Percentiles rank a stretch among this genome's conserved stretches.
Evolutionary conservation across 1,140 invertebrate genomes (phyloP).

Genomic region (Sipha flava): DNA sequence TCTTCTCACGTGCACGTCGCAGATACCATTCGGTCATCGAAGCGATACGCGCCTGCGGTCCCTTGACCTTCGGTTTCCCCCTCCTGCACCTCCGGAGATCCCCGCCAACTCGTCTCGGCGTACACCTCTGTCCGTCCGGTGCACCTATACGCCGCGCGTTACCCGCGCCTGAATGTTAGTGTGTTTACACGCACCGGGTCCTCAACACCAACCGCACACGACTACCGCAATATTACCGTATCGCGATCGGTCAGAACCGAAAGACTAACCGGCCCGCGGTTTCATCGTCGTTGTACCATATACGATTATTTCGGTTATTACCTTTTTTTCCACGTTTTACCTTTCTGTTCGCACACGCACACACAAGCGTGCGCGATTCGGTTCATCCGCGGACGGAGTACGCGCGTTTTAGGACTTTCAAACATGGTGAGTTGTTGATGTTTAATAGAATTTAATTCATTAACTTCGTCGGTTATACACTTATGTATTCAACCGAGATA

Average conservation of each 20-base stretch:
- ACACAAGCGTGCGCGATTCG: no score
- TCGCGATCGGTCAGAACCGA: background rate
- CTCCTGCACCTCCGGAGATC: background rate
- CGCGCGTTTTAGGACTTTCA: no score
- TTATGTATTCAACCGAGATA: no score
- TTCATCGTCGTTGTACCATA: no score
- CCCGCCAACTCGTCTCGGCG: background rate
- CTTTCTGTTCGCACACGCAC: no score
- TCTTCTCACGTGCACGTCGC: background rate
- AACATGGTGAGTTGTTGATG: no score
- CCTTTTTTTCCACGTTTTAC: no score
- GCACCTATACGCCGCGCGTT: background rate
- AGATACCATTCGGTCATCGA: background rate
- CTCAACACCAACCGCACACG: background rate
- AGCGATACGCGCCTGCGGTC: background rate
- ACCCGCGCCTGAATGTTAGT: background rate
- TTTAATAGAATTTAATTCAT: no score
- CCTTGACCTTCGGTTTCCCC: constrained; percentile 8
- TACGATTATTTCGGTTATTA: no score
- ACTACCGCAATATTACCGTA: no score
- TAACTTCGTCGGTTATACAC: no score
- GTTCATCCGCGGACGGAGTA: no score
- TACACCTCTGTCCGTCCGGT: background rate
- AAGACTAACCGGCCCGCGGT: background rate
- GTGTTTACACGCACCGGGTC: background rate